Percentiles rank a stretch among this genome's conserved stretches.
phyloP scores from a whole-genome alignment of 2,888 invertebrate genomes.

The Drosophila neotestacea region DNA sequence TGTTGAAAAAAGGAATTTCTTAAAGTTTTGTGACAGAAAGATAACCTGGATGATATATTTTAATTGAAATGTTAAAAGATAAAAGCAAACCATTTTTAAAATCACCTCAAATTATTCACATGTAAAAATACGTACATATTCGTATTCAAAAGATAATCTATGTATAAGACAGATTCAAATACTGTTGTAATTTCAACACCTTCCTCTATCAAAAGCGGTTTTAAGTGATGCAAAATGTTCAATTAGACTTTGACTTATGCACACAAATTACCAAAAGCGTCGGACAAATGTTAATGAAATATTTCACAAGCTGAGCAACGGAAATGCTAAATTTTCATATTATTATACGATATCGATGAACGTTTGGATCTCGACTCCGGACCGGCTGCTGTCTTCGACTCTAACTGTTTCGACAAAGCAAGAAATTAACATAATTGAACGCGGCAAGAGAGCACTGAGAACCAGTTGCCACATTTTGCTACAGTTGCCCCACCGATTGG shows the following conservation, averaged over 20 bases:
- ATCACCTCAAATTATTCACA: not conserved
- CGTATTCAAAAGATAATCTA: not conserved
- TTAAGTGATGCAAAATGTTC: slow-evolving; percentile 57
- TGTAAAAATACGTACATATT: too few species aligned
- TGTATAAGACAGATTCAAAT: not conserved
- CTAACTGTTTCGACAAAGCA: slow-evolving; percentile 76
- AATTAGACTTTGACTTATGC: slow-evolving; percentile 67
- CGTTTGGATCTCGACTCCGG: slow-evolving; percentile 4
- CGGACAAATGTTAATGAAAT: slow-evolving; percentile 63
- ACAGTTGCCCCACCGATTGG: slow-evolving; percentile 53
- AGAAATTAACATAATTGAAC: slow-evolving; percentile 78
- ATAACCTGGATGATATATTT: too few species aligned
- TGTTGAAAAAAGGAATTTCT: too few species aligned
- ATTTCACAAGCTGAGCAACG: slow-evolving; percentile 73
- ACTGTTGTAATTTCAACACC: slow-evolving; percentile 40
- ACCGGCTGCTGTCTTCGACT: slow-evolving; percentile 52
- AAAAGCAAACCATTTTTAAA: too few species aligned
- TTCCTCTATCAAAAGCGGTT: slow-evolving; percentile 25
- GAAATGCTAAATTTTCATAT: slow-evolving; percentile 80
- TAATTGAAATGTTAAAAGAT: not conserved
- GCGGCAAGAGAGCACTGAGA: slow-evolving; percentile 63
- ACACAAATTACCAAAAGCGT: slow-evolving; percentile 68
- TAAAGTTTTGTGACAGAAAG: too few species aligned
- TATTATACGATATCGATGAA: slow-evolving; percentile 74
- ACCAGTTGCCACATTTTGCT: slow-evolving; percentile 56